These are phyloP conservation scores for Eristalis tenax DNA, from an alignment of 2,888 invertebrate genomes.

Conservation along the genomic window DNA sequence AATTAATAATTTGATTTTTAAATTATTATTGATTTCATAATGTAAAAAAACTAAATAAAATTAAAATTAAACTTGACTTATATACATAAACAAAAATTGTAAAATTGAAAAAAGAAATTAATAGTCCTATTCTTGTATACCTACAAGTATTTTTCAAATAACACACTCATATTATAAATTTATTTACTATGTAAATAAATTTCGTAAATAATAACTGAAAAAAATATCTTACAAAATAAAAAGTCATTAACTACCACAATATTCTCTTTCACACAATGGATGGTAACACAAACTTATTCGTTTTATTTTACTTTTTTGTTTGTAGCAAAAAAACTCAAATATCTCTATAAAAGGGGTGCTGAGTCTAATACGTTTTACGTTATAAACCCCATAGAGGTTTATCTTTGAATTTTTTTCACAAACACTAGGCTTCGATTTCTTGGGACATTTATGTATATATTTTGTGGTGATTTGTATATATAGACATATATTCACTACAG, in stretches of 20 bases:
- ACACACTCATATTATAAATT: constrained; percentile 52
- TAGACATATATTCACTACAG: constrained; percentile 33
- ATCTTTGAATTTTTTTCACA: constrained; percentile 61
- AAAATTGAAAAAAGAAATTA: constrained; percentile 36
- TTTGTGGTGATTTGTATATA: constrained; percentile 40
- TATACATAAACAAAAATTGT: constrained; percentile 56
- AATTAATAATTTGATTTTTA: constrained; percentile 55
- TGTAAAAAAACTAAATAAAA: constrained; percentile 23
- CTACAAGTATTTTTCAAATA: constrained; percentile 42
- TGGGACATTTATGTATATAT: constrained; percentile 75
- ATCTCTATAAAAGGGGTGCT: constrained; percentile 52
- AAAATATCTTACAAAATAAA: not conserved
- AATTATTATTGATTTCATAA: constrained; percentile 44
- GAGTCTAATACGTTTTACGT: constrained; percentile 30
- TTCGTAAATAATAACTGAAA: not conserved
- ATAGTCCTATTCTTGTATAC: constrained; percentile 46
- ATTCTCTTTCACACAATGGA: constrained; percentile 74
- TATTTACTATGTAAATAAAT: constrained; percentile 49
- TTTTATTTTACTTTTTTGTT: constrained; percentile 40
- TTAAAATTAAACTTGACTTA: constrained; percentile 55
- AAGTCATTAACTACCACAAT: constrained; percentile 46
- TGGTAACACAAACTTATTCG: constrained; percentile 63
- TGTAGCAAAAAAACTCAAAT: constrained; percentile 60
- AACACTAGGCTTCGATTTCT: constrained; percentile 81
- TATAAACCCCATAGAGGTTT: constrained; percentile 43